These are phyloP conservation scores for Dasysyrphus albostriatus DNA, from an alignment of 2,888 invertebrate genomes.

Conservation along the genomic window DNA sequence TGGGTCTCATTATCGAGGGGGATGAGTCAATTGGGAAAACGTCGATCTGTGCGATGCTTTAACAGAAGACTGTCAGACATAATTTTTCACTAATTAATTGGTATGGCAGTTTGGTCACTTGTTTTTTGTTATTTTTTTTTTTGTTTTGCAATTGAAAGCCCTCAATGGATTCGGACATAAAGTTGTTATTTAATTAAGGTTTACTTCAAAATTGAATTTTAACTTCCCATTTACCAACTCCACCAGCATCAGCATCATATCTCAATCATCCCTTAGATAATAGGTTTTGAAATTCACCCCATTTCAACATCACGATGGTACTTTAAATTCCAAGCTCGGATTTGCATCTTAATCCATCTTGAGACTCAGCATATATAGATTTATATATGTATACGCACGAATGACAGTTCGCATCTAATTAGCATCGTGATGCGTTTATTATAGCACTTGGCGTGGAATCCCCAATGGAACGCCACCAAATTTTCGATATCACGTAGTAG, in stretches of 20 bases:
- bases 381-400: constrained; percentile 37
- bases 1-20: constrained; percentile 39
- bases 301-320: not conserved
- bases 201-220: constrained; percentile 49
- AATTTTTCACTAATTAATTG: constrained; percentile 74
- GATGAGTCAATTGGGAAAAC: constrained; percentile 65
- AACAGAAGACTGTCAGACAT: constrained; percentile 63
- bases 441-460: constrained; percentile 61
- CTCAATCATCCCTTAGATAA: constrained; percentile 18
- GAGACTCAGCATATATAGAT: constrained; percentile 55
- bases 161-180: constrained; percentile 57
- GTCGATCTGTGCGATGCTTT: constrained; percentile 55
- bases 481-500: constrained; percentile 66
- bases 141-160: constrained; percentile 29
- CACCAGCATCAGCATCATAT: not conserved
- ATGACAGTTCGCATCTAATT: constrained; percentile 72
- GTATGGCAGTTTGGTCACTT: constrained; percentile 23
- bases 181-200: constrained; percentile 72
- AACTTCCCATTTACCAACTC: not conserved
- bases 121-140: not conserved
- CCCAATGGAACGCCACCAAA: constrained; percentile 65
- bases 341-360: constrained; percentile 74
- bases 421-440: constrained; percentile 70
- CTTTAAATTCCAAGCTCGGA: constrained; percentile 47
- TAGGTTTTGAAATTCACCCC: not conserved